These are phyloP conservation scores for Micoletzkya japonica DNA, from an alignment of 2,888 invertebrate species.

Conservation along the genomic window DNA sequence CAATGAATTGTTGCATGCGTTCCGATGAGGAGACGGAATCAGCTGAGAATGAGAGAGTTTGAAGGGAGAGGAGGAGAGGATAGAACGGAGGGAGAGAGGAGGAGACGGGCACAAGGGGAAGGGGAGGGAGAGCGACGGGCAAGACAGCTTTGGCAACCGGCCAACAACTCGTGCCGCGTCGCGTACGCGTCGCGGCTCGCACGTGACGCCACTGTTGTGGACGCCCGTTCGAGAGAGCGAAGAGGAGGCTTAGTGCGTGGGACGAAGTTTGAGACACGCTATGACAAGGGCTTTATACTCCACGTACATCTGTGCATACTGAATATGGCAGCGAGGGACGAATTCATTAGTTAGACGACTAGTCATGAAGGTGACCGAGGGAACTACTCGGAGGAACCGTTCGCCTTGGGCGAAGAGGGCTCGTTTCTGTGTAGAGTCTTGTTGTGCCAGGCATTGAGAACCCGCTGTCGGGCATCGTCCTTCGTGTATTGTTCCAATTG, in stretches of 20 bases:
- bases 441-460: slow-evolving; percentile 46
- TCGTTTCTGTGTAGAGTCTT: slow-evolving; percentile 29
- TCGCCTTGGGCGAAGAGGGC: slow-evolving; percentile 15
- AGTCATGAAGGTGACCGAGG: background rate
- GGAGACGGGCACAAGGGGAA: background rate
- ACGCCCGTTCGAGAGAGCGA: slow-evolving; percentile 12
- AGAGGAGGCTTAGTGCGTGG: slow-evolving; percentile 1
- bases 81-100: background rate
- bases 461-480: slow-evolving; percentile 43
- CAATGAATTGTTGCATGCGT: slow-evolving; percentile 13
- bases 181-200: slow-evolving; percentile 11
- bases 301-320: slow-evolving; percentile 19
- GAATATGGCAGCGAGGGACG: background rate
- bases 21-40: slow-evolving; percentile 13
- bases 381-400: slow-evolving; percentile 10
- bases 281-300: slow-evolving; percentile 9
- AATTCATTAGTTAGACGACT: slow-evolving; percentile 2
- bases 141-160: background rate
- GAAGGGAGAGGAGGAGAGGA: slow-evolving; percentile 3
- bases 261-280: background rate
- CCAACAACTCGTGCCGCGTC: background rate
- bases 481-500: slow-evolving; percentile 43
- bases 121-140: background rate
- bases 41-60: slow-evolving; percentile 13
- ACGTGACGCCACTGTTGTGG: background rate